Base-by-base conservation (phyloP, 1,140 invertebrate genomes). In the Drosophila aff. region DNA sequence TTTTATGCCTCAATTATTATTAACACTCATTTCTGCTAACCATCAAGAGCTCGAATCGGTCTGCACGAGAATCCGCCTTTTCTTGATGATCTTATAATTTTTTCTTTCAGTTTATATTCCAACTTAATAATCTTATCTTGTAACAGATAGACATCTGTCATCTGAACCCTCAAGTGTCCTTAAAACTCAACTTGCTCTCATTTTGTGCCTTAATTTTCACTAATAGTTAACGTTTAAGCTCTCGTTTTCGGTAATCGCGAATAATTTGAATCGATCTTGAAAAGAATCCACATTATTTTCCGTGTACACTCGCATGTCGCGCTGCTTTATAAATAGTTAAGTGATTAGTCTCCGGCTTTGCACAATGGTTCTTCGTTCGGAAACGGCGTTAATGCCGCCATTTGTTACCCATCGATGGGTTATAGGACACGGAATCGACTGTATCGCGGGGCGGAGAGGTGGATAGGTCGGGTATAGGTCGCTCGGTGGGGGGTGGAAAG, bases 341-440 rank as follows among this genome's bases (percentile, higher is more conserved):
- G 69, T 72, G 67, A 73, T 73, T 73, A 73, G 67, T 73, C 69
- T 72, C 36, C 31, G 66, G 67, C 66, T 44, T 59, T n/a, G 21
- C 67, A 71, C 62, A 50, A 68, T 68, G 18, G 62, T 46, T 40
- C 31, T 26, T 53, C 47, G 46, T 38, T 28, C 33, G 15, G 21
- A 47, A 47, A 16, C 23, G 5, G n/a, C 28, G 33, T 60, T 38
- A 72, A 33, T 72, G 65, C 26, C 2, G 44, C 53, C 44, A 60
- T 60, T 72, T 72, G 66, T 60, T 60, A 40, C 26, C 69, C 52
- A 52, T 31, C 68, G 53, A 61, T 60, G 68, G 69, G 44, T 38
- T 57, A 52, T 40, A 23, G 68, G 69, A 61, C 69, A 73, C 69
- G 67, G 23, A 41, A 50, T 28, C 23, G 23, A 60, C 53, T 28